Evolutionary conservation across 30 jellyfish, hydroid and myxozoan genomes (phyloP).

Genomic region (Pelagia noctiluca): DNA sequence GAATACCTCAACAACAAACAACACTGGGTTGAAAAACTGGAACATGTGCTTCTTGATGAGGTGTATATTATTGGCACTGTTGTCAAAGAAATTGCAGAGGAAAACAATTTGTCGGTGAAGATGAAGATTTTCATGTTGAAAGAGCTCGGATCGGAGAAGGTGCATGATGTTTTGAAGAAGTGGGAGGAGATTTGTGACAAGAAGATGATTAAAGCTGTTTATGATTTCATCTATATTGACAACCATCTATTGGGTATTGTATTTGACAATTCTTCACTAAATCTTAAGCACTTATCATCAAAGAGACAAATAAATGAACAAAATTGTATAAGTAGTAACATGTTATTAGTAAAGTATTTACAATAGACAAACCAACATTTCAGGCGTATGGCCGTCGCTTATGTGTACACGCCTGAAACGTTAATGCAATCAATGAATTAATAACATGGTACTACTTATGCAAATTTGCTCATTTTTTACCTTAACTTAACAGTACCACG

Average conservation of each 20-base stretch:
- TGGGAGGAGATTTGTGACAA: constrained; percentile 54
- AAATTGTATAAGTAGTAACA: no score
- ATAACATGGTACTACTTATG: no score
- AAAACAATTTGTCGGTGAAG: constrained; percentile 26
- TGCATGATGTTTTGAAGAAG: constrained; percentile 12
- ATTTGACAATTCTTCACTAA: no score
- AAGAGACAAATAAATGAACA: no score
- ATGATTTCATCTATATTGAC: constrained; percentile 21
- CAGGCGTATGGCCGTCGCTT: no score
- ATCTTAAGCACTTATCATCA: no score
- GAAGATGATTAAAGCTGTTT: constrained; percentile 29
- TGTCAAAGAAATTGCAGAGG: constrained; percentile 41
- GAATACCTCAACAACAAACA: constrained; percentile 22
- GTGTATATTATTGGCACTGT: constrained; percentile 50
- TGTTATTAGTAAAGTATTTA: no score
- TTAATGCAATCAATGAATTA: no score
- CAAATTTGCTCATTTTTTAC: no score
- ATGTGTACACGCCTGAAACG: no score
- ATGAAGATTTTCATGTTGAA: constrained; percentile 38
- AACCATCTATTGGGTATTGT: constrained; percentile 9
- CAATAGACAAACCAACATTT: no score
- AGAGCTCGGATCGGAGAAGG: constrained; percentile 39
- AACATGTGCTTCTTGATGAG: constrained; percentile 36
- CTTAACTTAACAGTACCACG: no score
- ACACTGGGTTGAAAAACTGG: constrained; percentile 46